Evolutionary conservation across 2,113 vertebrate species (phyloP).

Genomic region (Pterocles burchelli): DNA sequence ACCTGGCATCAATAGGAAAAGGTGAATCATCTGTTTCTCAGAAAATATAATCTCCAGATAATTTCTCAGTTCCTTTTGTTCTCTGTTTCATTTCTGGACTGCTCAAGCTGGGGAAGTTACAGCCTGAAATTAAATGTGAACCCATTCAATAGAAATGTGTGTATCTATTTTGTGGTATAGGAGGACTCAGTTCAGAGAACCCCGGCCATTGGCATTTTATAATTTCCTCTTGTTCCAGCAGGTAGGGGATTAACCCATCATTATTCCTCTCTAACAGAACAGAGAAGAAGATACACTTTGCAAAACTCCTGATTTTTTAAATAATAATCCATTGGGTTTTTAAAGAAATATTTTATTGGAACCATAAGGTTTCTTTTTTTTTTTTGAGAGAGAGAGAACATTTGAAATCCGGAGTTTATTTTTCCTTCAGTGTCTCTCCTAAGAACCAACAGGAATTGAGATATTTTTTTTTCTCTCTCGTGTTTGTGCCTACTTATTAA

Average conservation of each 20-base stretch:
- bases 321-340: conserved; percentile 29
- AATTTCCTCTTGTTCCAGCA: conserved; percentile 60
- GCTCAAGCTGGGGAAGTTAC: not conserved
- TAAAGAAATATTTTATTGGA: conserved; percentile 76
- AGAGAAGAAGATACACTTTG: conserved; percentile 44
- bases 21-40: not conserved
- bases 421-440: conserved; percentile 74
- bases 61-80: conserved; percentile 8
- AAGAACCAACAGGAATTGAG: conserved; percentile 76
- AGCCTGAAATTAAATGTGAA: not conserved
- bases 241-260: conserved; percentile 67
- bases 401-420: conserved; percentile 80
- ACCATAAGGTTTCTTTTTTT: conserved; percentile 72
- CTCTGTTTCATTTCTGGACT: not conserved
- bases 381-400: conserved; percentile 53
- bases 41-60: not conserved
- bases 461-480: conserved; percentile 51
- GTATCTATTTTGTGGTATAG: not conserved
- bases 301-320: conserved; percentile 9
- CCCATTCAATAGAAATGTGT: not conserved
- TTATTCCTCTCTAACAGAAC: conserved; percentile 48
- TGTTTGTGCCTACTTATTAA: conserved; percentile 76
- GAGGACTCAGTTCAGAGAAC: conserved; percentile 55
- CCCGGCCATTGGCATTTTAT: conserved; percentile 25
- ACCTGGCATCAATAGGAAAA: not conserved